phyloP scores from a whole-genome alignment of 2,797 vertebrate genomes.

The Kryptolebias ocellatus region DNA sequence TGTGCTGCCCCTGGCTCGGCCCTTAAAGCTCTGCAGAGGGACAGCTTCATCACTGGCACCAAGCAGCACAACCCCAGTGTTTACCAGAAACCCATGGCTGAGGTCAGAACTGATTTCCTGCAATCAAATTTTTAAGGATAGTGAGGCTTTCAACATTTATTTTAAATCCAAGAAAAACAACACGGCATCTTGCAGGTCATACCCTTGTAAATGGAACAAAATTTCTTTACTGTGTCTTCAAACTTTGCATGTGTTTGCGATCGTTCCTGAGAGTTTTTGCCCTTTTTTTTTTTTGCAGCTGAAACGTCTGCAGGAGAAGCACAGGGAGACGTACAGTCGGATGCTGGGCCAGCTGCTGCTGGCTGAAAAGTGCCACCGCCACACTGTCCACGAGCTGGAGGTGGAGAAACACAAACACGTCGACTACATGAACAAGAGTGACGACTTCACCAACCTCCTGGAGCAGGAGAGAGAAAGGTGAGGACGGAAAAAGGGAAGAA shows the following conservation, averaged over 20 bases:
- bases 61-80: conserved; percentile 84
- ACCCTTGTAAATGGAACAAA: neutral
- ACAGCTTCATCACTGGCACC: conserved; percentile 83
- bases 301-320: conserved; percentile 94
- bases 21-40: conserved; percentile 91
- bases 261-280: no score
- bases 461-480: conserved; percentile 98
- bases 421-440: conserved; percentile 99
- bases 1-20: conserved; percentile 85
- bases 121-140: neutral
- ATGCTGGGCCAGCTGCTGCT: conserved; percentile 97
- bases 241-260: no score
- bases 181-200: neutral
- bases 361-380: conserved; percentile 94
- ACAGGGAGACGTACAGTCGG: conserved; percentile 92
- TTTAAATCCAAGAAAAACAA: neutral
- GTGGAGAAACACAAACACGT: conserved; percentile 94
- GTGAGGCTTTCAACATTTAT: neutral
- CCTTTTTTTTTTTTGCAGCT: conserved; percentile 77
- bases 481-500: conserved; percentile 30
- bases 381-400: conserved; percentile 92
- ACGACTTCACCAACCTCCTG: conserved; percentile 98
- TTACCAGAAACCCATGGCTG: conserved; percentile 92
- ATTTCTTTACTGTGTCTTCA: neutral
- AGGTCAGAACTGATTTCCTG: conserved; percentile 78